Conservation (phyloP, 2,113 vertebrate genomes). For the Lycocorax pyrrhopterus region DNA sequence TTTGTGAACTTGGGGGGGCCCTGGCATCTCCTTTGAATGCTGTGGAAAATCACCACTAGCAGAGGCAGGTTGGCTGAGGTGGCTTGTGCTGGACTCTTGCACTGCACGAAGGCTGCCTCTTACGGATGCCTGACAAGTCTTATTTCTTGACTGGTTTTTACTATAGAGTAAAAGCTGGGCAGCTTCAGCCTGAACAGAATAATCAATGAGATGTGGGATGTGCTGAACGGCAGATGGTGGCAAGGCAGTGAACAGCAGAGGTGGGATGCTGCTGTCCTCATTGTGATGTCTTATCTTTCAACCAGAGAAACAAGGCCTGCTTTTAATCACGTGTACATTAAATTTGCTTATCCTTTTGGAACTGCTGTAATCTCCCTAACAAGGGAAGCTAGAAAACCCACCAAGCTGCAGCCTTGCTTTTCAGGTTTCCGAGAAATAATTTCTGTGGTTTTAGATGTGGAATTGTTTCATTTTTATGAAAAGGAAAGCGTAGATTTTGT, state of each 20-base stretch:
- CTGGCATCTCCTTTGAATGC: fast-evolving
- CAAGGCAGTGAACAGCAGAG: background rate
- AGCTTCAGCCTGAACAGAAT: background rate
- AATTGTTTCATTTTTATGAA: background rate
- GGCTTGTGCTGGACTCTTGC: background rate
- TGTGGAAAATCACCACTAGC: fast-evolving
- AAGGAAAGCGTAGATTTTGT: background rate
- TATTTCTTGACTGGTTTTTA: background rate
- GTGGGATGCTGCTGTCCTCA: background rate
- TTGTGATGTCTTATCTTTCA: background rate
- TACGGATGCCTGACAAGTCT: background rate
- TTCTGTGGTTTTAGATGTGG: background rate
- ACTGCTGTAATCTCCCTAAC: background rate
- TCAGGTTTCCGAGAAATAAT: background rate
- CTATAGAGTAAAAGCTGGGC: background rate
- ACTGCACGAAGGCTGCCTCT: background rate
- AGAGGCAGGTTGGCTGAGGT: background rate
- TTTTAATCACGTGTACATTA: background rate
- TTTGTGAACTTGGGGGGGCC: fast-evolving
- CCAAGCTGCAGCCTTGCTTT: background rate
- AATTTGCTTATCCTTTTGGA: background rate
- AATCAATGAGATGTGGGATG: background rate
- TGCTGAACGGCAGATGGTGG: background rate
- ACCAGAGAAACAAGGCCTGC: background rate
- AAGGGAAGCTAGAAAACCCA: background rate